A percentile compares a stretch with the other conserved stretches of the same genome.
Evolutionary conservation across 2,888 invertebrate genomes (phyloP).

Genomic region (Boloria selene): DNA sequence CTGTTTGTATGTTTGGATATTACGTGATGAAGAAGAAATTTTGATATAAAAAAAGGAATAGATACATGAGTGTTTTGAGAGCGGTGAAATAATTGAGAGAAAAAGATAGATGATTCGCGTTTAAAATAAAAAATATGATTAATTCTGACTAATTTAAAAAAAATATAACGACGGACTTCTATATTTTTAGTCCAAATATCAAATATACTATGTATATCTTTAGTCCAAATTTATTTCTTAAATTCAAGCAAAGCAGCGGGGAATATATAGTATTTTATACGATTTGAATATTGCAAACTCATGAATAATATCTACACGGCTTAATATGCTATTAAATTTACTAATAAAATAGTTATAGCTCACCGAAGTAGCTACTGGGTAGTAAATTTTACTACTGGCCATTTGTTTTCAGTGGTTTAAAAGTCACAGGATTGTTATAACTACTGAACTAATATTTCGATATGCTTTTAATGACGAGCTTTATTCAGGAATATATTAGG

Average conservation of each 20-base stretch:
- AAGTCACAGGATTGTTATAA: slow-evolving; percentile 10
- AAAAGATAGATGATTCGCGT: no score
- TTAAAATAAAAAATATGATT: no score
- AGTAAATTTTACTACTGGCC: slow-evolving; percentile 13
- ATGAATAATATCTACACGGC: slow-evolving; percentile 17
- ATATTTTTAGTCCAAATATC: no score
- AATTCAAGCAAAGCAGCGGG: slow-evolving; percentile 3
- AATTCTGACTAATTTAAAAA: no score
- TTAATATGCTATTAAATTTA: slow-evolving; percentile 20
- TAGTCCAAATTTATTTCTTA: no score
- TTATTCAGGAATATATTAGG: background rate
- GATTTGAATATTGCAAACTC: slow-evolving; percentile 16
- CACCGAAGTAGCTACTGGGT: slow-evolving; percentile 14
- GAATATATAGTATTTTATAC: slow-evolving; percentile 3
- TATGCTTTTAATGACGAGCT: background rate
- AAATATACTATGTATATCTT: no score
- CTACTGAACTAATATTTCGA: background rate
- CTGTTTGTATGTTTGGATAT: no score
- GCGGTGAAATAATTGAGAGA: no score
- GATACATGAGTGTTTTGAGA: no score
- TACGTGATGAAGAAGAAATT: no score
- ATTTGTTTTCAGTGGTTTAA: slow-evolving; percentile 19
- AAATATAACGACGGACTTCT: no score
- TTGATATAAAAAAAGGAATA: no score
- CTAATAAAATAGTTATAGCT: slow-evolving; percentile 11